Base-by-base conservation (phyloP, 30 jellyfish, hydroid and myxozoan species). In the Aurelia aurita region DNA sequence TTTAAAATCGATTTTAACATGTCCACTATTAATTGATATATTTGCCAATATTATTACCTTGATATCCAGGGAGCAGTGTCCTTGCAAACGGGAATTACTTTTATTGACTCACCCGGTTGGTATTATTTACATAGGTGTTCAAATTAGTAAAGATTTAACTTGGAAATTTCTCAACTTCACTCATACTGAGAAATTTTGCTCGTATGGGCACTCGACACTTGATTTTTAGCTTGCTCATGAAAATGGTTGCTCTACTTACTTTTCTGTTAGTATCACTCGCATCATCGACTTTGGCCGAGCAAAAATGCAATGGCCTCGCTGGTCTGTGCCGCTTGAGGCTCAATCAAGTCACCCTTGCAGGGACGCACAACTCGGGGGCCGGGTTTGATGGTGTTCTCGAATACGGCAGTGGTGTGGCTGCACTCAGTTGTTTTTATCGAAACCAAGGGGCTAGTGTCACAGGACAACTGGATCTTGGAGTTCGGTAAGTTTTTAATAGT, bases 281-380 rank as follows among this genome's bases (percentile, higher is more conserved):
- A 10, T 61, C 29, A n/a, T 18, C n/a, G 25, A 54, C 62, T 39
- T 77, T 85, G 27, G 79, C 86, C 57, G 58, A 59, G 54, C 49
- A 29, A 32, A 67, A 58, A 13, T 90, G 97, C 71, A 90, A 90
- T 79, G 97, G 97, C 11, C 46, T 83, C 85, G 77, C 70, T n/a
- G 96, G 87, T 26, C 89, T 90, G 2, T 90, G 97, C 76, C 67
- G 58, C n/a, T 78, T 90, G 46, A 77, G 49, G 47, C 67, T 90
- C 11, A 31, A 67, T 25, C 89, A 90, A 77, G 97, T 90, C 27
- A 90, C 97, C 3, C 58, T 90, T 26, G 97, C 97, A 14, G 97
- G 97, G 26, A 83, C 91, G 5, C 97, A 90, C 43, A 90, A 90
- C 47, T 67, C 97, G 5, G 97, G 96, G 22, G 92, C 96, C 11